A percentile compares a stretch with the other conserved stretches of the same genome.
phyloP scores from a whole-genome alignment of 2,113 vertebrate genomes.

The Vicugna pacos region DNA sequence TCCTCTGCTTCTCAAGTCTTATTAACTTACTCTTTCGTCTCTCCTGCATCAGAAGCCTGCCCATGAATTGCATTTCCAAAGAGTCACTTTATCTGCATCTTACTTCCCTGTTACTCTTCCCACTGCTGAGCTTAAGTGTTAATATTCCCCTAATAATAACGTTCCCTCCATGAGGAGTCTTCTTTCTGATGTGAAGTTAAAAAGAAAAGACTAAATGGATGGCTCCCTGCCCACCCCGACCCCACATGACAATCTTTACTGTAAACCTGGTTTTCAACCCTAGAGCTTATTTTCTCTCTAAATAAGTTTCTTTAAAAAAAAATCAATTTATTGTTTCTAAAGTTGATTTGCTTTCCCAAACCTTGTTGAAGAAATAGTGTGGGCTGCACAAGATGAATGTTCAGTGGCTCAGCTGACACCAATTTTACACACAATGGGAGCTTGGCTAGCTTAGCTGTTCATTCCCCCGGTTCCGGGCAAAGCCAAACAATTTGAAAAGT shows the following conservation, averaged over 20 bases:
- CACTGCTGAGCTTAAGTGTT: not conserved
- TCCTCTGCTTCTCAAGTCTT: not conserved
- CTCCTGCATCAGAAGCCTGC: not conserved
- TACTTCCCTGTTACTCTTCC: not conserved
- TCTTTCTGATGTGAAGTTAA: not conserved
- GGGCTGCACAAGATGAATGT: not conserved
- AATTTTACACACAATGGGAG: constrained; percentile 41
- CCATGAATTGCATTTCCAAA: fast-evolving
- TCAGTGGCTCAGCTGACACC: not conserved
- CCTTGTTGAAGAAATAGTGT: constrained; percentile 36
- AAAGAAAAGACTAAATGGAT: not conserved
- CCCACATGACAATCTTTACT: not conserved
- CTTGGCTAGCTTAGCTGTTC: not conserved
- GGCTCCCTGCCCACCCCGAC: fast-evolving
- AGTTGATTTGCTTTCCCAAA: constrained; percentile 70
- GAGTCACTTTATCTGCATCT: not conserved
- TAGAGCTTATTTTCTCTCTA: not conserved
- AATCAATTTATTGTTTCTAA: constrained; percentile 59
- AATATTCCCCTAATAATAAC: not conserved
- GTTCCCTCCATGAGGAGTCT: fast-evolving
- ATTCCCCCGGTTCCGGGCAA: constrained; percentile 11
- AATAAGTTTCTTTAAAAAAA: constrained; percentile 61
- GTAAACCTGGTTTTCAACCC: not conserved
- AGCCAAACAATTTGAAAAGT: not conserved
- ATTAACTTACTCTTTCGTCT: no score